These are phyloP conservation scores for Ridgeia piscesae DNA, from an alignment of 1,140 invertebrate genomes.

Conservation along the genomic window DNA sequence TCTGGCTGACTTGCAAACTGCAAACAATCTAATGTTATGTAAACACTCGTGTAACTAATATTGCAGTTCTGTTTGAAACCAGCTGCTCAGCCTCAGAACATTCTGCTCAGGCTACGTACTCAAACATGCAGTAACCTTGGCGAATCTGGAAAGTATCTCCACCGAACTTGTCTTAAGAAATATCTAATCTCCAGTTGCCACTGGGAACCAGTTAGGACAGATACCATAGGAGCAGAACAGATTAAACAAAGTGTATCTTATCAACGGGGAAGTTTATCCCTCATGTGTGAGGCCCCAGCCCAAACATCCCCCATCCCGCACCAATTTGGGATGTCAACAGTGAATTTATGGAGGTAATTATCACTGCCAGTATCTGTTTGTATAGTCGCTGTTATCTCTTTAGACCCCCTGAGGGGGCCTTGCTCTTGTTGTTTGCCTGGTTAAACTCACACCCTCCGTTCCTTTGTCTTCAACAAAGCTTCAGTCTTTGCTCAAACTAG, in stretches of 20 bases:
- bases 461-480: not conserved
- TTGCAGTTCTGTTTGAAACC: not conserved
- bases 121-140: not conserved
- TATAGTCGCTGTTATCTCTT: not conserved
- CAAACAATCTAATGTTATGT: not conserved
- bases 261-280: not conserved
- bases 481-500: too few relatives aligned
- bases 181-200: not conserved
- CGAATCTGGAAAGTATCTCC: not conserved
- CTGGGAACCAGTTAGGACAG: not conserved
- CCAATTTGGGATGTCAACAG: not conserved
- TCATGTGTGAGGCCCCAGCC: not conserved
- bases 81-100: not conserved
- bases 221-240: not conserved
- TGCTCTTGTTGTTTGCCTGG: not conserved
- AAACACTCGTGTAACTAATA: slow-evolving; percentile 1
- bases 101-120: not conserved
- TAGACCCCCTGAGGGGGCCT: not conserved
- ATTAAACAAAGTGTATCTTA: slow-evolving; percentile 6
- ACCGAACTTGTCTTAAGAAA: not conserved
- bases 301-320: not conserved
- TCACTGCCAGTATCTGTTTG: not conserved
- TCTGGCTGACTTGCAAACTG: not conserved
- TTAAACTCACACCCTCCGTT: not conserved
- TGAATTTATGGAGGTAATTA: not conserved